Percentiles rank a stretch among this genome's conserved stretches.
phyloP scores from a whole-genome alignment of 2,797 vertebrate genomes.

The Pseudomugil gertrudae region DNA sequence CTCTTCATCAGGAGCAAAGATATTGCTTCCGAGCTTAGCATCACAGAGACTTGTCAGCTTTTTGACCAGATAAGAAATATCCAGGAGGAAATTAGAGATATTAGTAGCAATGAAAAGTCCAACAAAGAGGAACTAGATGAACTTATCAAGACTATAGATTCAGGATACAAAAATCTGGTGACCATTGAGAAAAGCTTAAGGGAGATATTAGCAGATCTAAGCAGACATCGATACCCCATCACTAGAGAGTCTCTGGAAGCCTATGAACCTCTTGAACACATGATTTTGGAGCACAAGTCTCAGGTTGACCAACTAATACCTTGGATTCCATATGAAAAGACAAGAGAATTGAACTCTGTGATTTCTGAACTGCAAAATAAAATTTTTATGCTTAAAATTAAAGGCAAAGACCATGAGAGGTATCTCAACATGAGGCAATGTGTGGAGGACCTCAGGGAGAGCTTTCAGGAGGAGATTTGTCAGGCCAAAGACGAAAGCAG shows the following conservation, averaged over 20 bases:
- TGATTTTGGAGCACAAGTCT: constrained; percentile 74
- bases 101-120: constrained; percentile 62
- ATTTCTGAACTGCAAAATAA: constrained; percentile 78
- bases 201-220: constrained; percentile 74
- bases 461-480: constrained; percentile 75
- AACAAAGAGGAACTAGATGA: constrained; percentile 71
- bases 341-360: constrained; percentile 62
- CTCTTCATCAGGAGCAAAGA: constrained; percentile 80
- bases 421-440: constrained; percentile 78
- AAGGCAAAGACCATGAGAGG: constrained; percentile 72
- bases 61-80: constrained; percentile 71
- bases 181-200: constrained; percentile 71
- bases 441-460: constrained; percentile 76
- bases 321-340: constrained; percentile 67
- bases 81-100: constrained; percentile 70
- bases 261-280: constrained; percentile 67
- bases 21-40: constrained; percentile 74
- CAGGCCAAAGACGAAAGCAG: constrained; percentile 62
- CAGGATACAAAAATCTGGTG: constrained; percentile 55
- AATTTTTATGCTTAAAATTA: constrained; percentile 68
- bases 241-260: constrained; percentile 68
- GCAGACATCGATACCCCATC: constrained; percentile 71
- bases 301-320: constrained; percentile 71
- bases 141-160: constrained; percentile 50
- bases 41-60: constrained; percentile 73